Evolutionary conservation across 2,113 vertebrate genomes (phyloP), one percentile per base, ranked within the genome.

Genomic region (Rynchops niger): DNA sequence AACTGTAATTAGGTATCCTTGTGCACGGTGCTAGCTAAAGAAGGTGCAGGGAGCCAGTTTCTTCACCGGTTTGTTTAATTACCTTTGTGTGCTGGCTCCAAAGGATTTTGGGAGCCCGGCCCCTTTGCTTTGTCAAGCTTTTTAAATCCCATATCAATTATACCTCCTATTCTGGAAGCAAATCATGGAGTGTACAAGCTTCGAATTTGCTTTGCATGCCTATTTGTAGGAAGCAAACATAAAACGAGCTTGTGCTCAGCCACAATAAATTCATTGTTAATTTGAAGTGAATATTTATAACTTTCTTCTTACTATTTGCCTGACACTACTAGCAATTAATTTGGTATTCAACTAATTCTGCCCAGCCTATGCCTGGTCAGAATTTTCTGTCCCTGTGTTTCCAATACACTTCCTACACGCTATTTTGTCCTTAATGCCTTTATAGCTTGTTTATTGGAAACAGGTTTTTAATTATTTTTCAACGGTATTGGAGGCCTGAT

Each of bases 381-480:
- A 90, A 86, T 93, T 94, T 95, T 90, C 71, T 88, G 52, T 86
- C 62, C 25, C 29, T 62, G 49, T 1, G 2, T 91, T 96, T 91
- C 50, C 32, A 65, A 82, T 63, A 49, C 22, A 58, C 89, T 80
- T 94, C n/a, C 50, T 94, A 42, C 1, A 5, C 21, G 20, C 66
- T 94, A 8, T 87, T 95, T 94, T 94, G 55, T 89, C 70, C 66
- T 87, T 94, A 97, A 90, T 93, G 81, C 70, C 45, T 94, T 97
- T 97, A 96, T 56, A 90, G 83, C 93, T 95, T 96, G 95, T 91
- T 96, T 95, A 95, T 95, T 87, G 66, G 89, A 94, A 95, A 84
- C 77, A 76, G 71, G 66, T 69, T 95, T 95, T 96, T 96, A 95
- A 96, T 96, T 94, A 95, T 97, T 95, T 93, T 95, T 93, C 89